Conservation (phyloP, 2,113 vertebrate genomes). For the Thamnophis sirtalis region DNA sequence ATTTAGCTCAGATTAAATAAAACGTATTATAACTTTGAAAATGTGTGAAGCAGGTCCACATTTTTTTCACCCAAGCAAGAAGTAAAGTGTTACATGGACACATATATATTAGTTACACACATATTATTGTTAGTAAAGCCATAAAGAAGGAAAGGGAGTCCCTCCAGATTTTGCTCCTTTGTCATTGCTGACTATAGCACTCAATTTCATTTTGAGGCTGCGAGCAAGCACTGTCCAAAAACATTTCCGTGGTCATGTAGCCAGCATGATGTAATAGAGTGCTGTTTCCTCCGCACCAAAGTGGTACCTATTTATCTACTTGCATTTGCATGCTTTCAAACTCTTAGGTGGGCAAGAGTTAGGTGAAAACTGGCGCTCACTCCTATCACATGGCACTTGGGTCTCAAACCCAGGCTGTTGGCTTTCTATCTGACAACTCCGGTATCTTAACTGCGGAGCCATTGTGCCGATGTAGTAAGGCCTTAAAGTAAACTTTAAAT, state of each 20-base stretch:
- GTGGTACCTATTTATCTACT: neutral
- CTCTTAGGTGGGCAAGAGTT: neutral
- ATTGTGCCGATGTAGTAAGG: neutral
- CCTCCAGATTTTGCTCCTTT: neutral
- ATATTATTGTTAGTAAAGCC: neutral
- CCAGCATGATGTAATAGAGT: too few species aligned
- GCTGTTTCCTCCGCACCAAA: too few species aligned
- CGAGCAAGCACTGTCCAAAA: neutral
- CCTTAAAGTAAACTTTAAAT: neutral
- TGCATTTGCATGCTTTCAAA: neutral
- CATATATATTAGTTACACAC: neutral
- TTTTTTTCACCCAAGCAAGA: neutral
- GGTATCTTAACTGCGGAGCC: neutral
- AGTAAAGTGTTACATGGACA: neutral
- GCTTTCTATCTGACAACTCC: neutral
- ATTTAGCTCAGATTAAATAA: neutral
- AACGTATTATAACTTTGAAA: neutral
- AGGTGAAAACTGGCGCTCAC: neutral
- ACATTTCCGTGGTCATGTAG: neutral
- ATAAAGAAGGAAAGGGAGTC: neutral
- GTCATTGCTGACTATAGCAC: neutral
- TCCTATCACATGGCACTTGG: neutral
- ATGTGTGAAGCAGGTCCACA: neutral
- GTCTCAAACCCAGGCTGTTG: neutral
- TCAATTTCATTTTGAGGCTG: neutral